A percentile compares a stretch with the other conserved stretches of the same genome.
phyloP scores from a whole-genome alignment of 2,888 invertebrate genomes.

The Acronicta psi region DNA sequence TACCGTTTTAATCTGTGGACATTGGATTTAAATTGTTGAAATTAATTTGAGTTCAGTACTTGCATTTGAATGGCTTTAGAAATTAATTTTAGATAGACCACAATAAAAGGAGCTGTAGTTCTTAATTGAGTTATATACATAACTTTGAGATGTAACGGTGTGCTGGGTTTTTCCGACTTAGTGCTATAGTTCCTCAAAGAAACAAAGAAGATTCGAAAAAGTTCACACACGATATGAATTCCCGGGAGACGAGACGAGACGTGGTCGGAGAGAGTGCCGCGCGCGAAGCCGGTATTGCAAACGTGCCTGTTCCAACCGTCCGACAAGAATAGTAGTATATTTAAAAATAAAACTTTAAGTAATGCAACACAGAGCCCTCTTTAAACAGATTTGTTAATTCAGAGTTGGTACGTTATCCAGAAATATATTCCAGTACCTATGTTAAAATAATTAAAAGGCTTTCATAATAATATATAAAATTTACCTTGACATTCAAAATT shows the following conservation, averaged over 20 bases:
- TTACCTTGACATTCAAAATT: too few relatives aligned
- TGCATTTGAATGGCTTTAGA: constrained; percentile 12
- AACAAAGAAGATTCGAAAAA: constrained; percentile 66
- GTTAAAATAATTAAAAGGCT: too few relatives aligned
- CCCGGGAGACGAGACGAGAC: constrained; percentile 58
- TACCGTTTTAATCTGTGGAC: constrained; percentile 15
- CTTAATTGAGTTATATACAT: constrained; percentile 14
- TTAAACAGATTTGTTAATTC: not conserved
- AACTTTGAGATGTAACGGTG: constrained; percentile 26
- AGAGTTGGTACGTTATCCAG: not conserved
- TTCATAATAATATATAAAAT: too few relatives aligned
- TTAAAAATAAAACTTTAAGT: constrained; percentile 44
- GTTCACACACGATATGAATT: constrained; percentile 68
- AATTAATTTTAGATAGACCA: constrained; percentile 10
- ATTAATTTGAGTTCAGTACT: constrained; percentile 13
- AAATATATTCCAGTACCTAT: too few relatives aligned
- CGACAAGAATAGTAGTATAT: constrained; percentile 44
- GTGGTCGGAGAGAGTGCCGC: constrained; percentile 53
- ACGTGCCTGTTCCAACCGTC: constrained; percentile 53
- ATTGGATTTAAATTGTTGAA: constrained; percentile 12
- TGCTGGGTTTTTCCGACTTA: constrained; percentile 42
- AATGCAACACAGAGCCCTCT: constrained; percentile 19
- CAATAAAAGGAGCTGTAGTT: constrained; percentile 14
- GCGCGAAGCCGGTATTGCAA: constrained; percentile 50
- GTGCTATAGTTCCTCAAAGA: constrained; percentile 59